Evolutionary conservation across 2,888 invertebrate genomes (phyloP).

Genomic region (Cephus rjabovi): DNA sequence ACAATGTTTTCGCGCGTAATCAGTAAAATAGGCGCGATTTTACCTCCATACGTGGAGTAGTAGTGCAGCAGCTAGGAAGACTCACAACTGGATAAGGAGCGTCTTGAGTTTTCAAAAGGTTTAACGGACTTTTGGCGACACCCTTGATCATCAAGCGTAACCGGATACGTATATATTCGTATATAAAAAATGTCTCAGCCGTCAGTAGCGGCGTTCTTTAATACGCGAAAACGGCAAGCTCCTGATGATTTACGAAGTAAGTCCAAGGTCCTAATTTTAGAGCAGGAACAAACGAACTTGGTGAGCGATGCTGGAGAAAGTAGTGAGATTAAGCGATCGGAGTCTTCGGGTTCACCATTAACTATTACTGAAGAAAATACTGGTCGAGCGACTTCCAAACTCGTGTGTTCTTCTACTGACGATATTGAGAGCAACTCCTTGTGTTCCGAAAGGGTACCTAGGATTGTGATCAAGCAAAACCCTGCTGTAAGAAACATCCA

Average conservation of each 20-base stretch:
- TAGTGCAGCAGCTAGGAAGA: background rate
- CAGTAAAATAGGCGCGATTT: background rate
- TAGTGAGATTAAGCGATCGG: constrained; percentile 4
- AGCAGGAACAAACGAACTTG: constrained; percentile 70
- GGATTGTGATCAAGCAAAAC: background rate
- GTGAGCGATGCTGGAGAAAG: constrained; percentile 52
- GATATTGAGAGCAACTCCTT: background rate
- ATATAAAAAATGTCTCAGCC: constrained; percentile 77
- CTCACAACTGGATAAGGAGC: background rate
- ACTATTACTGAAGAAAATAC: constrained; percentile 31
- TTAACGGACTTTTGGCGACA: constrained; percentile 22
- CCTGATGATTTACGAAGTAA: constrained; percentile 72
- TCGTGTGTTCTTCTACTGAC: constrained; percentile 25
- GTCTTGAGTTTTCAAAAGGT: constrained; percentile 16
- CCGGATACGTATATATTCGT: constrained; percentile 20
- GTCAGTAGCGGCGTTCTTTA: constrained; percentile 81
- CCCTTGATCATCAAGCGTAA: background rate
- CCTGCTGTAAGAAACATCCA: constrained; percentile 47
- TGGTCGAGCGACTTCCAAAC: constrained; percentile 34
- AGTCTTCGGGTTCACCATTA: background rate
- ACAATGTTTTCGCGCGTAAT: constrained; percentile 21
- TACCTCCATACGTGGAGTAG: background rate
- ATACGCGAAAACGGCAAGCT: constrained; percentile 81
- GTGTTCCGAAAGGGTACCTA: background rate
- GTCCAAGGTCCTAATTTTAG: constrained; percentile 65